Evolutionary conservation across 2,888 invertebrate species (phyloP), one percentile per base, ranked within the genome.

Genomic region (Scaptomyza reducta): DNA sequence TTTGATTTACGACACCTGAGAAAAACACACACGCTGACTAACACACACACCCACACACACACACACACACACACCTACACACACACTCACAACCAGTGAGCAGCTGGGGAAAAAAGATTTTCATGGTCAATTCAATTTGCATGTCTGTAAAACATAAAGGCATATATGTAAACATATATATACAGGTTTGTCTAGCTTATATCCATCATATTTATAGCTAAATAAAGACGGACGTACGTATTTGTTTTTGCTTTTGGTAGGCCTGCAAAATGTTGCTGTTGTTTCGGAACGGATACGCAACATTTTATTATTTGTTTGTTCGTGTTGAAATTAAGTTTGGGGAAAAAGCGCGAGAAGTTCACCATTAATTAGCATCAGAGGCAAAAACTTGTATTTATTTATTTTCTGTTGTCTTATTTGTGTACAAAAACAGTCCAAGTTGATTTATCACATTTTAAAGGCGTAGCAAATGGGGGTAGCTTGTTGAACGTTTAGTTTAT

Each of bases 41-140:
- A 22, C 31, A 31, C 49, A 51, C 46, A 14, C 29, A 5, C 35
- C 18, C n/a, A 33, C 46, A 18, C 42, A n/a, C 16, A 22, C n/a
- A 11, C 16, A 14, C 18, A 13, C 16, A 31, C 46, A 14, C 29
- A 5, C 35, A 25, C n/a, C 29, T 41, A 18, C 42, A n/a, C 16
- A 22, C n/a, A 11, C 16, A 14, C 18, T 10, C 16, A 31, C 38
- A 49, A 9, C 0, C 11, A 27, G 40, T 18, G 59, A 53, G 46
- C 77, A 64, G 44, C 78, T 60, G 69, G 83, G 79, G 46, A 86
- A 81, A 22, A 22, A 22, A 22, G 3, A 22, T 79, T 87, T 86
- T 83, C 82, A 88, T 79, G 82, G 82, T 74, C 82, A 83, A 83
- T 70, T 82, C 82, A 78, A 85, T 81, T 87, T 67, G 75, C 86